A percentile compares a stretch with the other conserved stretches of the same genome.
These are phyloP conservation scores for Agrochola macilenta DNA, from an alignment of 2,888 invertebrate genomes.

Conservation along the genomic window DNA sequence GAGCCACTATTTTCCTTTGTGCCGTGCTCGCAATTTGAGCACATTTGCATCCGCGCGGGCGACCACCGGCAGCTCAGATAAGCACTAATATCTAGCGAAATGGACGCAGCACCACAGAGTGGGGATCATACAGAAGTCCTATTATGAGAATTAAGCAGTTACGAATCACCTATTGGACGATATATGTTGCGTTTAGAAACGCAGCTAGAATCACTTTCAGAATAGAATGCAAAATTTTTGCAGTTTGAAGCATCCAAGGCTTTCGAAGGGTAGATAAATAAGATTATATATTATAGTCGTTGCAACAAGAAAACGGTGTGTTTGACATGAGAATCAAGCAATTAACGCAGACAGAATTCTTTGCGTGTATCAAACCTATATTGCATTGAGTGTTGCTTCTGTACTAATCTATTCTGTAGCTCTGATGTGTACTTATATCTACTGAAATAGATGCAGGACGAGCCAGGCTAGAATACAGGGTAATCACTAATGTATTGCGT, in stretches of 20 bases:
- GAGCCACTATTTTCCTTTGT: conserved; percentile 46
- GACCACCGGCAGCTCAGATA: conserved; percentile 42
- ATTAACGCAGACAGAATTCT: neutral
- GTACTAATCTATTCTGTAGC: neutral
- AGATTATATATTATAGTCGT: neutral
- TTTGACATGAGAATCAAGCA: neutral
- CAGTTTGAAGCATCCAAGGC: neutral
- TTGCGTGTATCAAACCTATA: neutral
- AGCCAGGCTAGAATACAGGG: conserved; percentile 21
- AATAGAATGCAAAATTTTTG: neutral
- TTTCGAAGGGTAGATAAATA: neutral
- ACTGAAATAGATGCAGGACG: conserved; percentile 30
- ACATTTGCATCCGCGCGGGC: conserved; percentile 49
- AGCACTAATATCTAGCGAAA: conserved; percentile 56
- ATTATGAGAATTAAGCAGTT: neutral
- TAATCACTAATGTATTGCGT: conserved; percentile 46
- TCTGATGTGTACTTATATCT: conserved; percentile 28
- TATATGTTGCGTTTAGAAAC: neutral
- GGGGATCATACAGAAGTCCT: conserved; percentile 8
- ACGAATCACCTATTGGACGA: neutral
- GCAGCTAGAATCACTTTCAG: neutral
- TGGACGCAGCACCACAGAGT: conserved; percentile 1
- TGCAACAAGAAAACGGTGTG: neutral
- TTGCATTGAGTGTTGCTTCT: neutral
- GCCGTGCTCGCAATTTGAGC: conserved; percentile 40